Percentiles rank a stretch among this genome's conserved stretches.
Evolutionary conservation across 2,113 vertebrate species (phyloP).

Genomic region (Nothocercus nigrocapillus): DNA sequence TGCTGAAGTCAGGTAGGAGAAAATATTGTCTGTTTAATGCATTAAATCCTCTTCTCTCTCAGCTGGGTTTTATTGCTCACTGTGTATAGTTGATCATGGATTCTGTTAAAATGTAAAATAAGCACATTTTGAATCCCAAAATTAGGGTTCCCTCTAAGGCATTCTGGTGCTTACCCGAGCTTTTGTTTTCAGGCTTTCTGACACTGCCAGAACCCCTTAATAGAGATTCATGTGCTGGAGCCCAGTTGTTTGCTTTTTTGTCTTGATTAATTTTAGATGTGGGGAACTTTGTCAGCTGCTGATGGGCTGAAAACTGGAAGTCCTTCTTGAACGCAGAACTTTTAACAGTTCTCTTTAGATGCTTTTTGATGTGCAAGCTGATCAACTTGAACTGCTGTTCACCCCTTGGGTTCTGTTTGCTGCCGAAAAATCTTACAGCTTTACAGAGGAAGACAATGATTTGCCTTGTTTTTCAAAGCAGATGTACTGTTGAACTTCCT

Average conservation of each 20-base stretch:
- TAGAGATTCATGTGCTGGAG: background rate
- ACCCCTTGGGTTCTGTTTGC: background rate
- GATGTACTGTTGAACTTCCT: background rate
- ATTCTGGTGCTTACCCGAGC: background rate
- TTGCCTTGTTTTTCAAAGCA: background rate
- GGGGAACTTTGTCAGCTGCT: background rate
- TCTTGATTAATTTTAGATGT: constrained; percentile 53
- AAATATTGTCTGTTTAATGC: constrained; percentile 46
- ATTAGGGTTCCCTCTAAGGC: background rate
- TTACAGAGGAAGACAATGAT: background rate
- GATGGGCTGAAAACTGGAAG: constrained; percentile 9
- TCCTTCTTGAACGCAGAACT: background rate
- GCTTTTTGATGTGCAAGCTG: constrained; percentile 21
- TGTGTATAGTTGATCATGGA: background rate
- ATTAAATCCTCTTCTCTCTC: constrained; percentile 23
- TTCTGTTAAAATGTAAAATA: constrained; percentile 18
- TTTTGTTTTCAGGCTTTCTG: constrained; percentile 42
- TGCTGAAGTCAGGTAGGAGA: background rate
- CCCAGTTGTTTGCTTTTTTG: background rate
- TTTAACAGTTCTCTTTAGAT: constrained; percentile 9
- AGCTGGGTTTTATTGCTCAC: background rate
- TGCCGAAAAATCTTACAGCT: constrained; percentile 9
- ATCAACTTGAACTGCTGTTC: constrained; percentile 30
- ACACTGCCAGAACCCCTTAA: constrained; percentile 1
- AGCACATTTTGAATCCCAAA: background rate